Evolutionary conservation across 2,888 invertebrate species (phyloP).

Genomic region (Pristionchus exspectatus): DNA sequence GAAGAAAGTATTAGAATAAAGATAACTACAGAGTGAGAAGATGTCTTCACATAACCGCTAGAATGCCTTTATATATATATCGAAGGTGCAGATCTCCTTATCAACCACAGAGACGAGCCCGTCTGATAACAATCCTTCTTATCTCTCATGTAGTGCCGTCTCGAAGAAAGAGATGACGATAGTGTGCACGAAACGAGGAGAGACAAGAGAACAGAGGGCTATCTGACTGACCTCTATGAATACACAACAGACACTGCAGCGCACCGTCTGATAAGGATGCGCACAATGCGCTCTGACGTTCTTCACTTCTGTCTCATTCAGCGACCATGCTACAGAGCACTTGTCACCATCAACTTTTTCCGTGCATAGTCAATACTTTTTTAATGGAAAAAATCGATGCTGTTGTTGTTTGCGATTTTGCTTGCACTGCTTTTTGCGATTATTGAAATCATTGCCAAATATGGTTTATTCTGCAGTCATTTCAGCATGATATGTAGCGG

Average conservation of each 20-base stretch:
- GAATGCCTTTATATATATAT: not conserved
- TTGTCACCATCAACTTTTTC: no score
- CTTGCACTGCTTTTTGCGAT: no score
- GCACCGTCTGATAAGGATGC: not conserved
- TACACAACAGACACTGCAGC: not conserved
- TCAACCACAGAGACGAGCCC: not conserved
- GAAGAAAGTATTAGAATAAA: no score
- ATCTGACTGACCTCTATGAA: not conserved
- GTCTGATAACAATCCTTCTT: not conserved
- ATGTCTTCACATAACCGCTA: no score
- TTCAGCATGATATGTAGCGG: no score
- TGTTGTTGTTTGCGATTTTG: no score
- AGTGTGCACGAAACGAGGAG: not conserved
- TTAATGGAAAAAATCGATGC: no score
- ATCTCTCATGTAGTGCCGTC: not conserved
- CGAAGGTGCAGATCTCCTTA: not conserved
- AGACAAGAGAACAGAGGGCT: not conserved
- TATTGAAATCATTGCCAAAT: no score
- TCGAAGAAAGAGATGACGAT: not conserved
- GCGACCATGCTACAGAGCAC: not conserved
- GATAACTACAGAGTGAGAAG: no score
- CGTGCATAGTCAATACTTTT: no score
- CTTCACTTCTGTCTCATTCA: no score
- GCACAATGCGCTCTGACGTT: not conserved
- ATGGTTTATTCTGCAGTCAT: no score